Evolutionary conservation across 1,140 invertebrate species (phyloP), one percentile per base, ranked within the genome.

Genomic region (Luehdorfia chinensis): DNA sequence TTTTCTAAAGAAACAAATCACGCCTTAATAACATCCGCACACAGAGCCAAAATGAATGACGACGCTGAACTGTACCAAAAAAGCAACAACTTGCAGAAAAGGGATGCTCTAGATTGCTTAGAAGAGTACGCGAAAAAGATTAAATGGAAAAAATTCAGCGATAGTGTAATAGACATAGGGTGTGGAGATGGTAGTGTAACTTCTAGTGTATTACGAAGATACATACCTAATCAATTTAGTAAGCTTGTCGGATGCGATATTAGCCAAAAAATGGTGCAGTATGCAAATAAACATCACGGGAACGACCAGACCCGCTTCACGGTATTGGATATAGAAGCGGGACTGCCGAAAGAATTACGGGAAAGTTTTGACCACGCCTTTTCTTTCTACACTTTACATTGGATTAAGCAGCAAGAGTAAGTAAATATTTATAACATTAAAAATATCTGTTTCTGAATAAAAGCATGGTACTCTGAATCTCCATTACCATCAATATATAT

Each of bases 371-470:
- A 93, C 50, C 93, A 94, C 61, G 89, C 91, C 1, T 91, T 94
- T 36, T 95, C 94, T 0, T 95, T 95, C 59, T 94, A 95, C 66
- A 93, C 94, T 53, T 80, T 96, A 0, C 94, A 96, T 58, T 96
- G 94, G 94, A 91, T 95, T 18, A 90, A 91, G 48, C 89, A 94
- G 62, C 90, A 93, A 59, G 89, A 88, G 90, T 94, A 88, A 85
- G 89, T 76, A 45, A 25, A 9, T 9, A 23, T 37, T 50, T 25
- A 12, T n/a, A n/a, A n/a, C n/a, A n/a, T n/a, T n/a, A n/a, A n/a
- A n/a, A n/a, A n/a, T n/a, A n/a, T n/a, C n/a, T n/a, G n/a, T n/a
- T n/a, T n/a, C n/a, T n/a, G n/a, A n/a, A n/a, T n/a, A n/a, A n/a
- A n/a, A n/a, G n/a, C n/a, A n/a, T n/a, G n/a, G n/a, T n/a, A n/a